phyloP scores from a whole-genome alignment of 2,888 invertebrate genomes.

The Amphipyra berbera region DNA sequence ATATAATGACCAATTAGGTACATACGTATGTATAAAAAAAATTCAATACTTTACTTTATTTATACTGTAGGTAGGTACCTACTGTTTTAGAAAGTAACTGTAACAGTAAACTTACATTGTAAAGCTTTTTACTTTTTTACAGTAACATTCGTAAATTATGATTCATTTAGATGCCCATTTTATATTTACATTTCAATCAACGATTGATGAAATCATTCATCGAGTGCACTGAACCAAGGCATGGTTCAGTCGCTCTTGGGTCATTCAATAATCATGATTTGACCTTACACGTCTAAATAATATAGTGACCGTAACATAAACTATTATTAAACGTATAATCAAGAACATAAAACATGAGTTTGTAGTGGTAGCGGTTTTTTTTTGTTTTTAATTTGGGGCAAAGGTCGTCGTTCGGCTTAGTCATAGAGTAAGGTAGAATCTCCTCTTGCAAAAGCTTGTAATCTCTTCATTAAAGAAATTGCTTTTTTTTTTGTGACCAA shows the following conservation, averaged over 20 bases:
- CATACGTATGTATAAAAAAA: too few relatives aligned
- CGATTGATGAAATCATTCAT: constrained; percentile 35
- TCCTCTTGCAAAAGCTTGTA: background rate
- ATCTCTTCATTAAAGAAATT: too few relatives aligned
- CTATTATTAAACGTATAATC: constrained; percentile 49
- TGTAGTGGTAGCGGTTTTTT: constrained; percentile 36
- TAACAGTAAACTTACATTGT: too few relatives aligned
- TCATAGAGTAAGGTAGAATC: constrained; percentile 25
- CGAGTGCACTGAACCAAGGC: constrained; percentile 49
- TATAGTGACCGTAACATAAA: constrained; percentile 34
- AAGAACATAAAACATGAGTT: constrained; percentile 33
- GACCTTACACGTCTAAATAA: constrained; percentile 49
- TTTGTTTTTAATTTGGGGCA: constrained; percentile 37
- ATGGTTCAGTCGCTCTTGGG: constrained; percentile 36
- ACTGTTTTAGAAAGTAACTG: too few relatives aligned
- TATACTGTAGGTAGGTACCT: too few relatives aligned
- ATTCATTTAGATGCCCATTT: background rate
- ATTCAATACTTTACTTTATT: too few relatives aligned
- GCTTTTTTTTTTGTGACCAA: too few relatives aligned
- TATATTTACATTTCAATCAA: constrained; percentile 27
- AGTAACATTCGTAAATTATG: too few relatives aligned
- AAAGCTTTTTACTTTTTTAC: too few relatives aligned
- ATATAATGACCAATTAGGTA: too few relatives aligned
- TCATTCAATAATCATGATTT: constrained; percentile 45
- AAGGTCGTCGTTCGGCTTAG: constrained; percentile 35